Conservation (phyloP, 1,140 invertebrate genomes). For the Manduca sexta region DNA sequence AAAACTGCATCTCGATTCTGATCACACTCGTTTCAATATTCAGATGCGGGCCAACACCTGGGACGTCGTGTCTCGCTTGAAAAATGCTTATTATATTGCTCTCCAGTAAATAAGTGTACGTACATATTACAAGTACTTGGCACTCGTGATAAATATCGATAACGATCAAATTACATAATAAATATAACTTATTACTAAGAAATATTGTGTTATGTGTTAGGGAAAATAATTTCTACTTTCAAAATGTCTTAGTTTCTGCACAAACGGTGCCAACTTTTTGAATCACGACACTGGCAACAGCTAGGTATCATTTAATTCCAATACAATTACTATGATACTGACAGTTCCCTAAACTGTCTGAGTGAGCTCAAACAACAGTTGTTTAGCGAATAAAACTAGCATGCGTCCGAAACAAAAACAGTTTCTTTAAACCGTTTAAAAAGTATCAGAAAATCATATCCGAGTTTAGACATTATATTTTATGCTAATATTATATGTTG, state of each 20-base stretch:
- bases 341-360: too few relatives aligned
- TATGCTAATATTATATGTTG: too few relatives aligned
- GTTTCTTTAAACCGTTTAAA: too few relatives aligned
- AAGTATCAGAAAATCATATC: too few relatives aligned
- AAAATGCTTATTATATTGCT: constrained; percentile 68
- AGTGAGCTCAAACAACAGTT: too few relatives aligned
- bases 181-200: neutral
- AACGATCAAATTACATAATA: neutral
- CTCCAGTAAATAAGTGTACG: constrained; percentile 46
- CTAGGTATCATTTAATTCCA: too few relatives aligned
- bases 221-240: neutral
- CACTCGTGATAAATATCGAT: neutral
- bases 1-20: constrained; percentile 69
- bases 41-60: constrained; percentile 59
- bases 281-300: too few relatives aligned
- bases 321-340: too few relatives aligned
- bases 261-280: too few relatives aligned
- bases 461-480: too few relatives aligned
- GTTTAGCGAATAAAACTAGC: too few relatives aligned
- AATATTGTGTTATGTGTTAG: neutral
- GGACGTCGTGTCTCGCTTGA: constrained; percentile 46
- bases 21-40: constrained; percentile 69
- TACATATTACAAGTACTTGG: neutral
- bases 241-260: constrained; percentile 1
- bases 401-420: too few relatives aligned